Base-by-base conservation (phyloP, 1,140 invertebrate genomes). In the Drosophila prosaltans region DNA sequence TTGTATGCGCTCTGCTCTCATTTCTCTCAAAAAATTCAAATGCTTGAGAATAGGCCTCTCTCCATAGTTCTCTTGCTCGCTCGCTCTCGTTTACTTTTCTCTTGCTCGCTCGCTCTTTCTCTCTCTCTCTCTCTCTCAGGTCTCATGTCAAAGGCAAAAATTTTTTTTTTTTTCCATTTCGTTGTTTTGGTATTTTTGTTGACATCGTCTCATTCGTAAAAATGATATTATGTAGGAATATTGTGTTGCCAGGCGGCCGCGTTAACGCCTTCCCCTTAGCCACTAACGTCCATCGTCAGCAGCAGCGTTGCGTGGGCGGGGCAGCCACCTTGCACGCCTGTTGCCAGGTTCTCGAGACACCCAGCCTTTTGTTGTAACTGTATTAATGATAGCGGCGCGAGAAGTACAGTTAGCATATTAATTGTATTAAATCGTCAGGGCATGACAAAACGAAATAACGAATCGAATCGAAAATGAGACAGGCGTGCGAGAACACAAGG, bases 111-210 rank as follows among this genome's bases (percentile, higher is more conserved):
- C 55, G 48, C 63, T 55, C 28, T 69, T 1, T 58, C 40, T 40
- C 55, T 67, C 59, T 41, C 5, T 24, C 28, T 67, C 66, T 64
- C 55, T 69, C 66, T 57, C 41, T 58, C 6, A 5, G 3, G 32
- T 36, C 3, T 36, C 32, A 26, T 16, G 16, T 58, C 61, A 51
- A 30, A 32, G 9, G 28, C 32, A 26, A 61, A 28, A n/a, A 24
- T 10, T 26, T 8, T 69, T 80, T 88, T 86, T 77, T 77, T 88
- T 10, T 21, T 21, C 64, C 73, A 82, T 86, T 80, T 77, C 88
- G 80, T 80, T 86, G 82, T 90, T 90, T 90, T 90, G 88, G 80
- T 88, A 81, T 90, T 90, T 90, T 90, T 90, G 88, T 90, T 90
- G 88, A 90, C 86, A 90, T 90, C 88, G 86, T 43, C 80, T 90